Evolutionary conservation across 2,113 vertebrate genomes (phyloP), one percentile per base, ranked within the genome.

Genomic region (Crotalus horridus): DNA sequence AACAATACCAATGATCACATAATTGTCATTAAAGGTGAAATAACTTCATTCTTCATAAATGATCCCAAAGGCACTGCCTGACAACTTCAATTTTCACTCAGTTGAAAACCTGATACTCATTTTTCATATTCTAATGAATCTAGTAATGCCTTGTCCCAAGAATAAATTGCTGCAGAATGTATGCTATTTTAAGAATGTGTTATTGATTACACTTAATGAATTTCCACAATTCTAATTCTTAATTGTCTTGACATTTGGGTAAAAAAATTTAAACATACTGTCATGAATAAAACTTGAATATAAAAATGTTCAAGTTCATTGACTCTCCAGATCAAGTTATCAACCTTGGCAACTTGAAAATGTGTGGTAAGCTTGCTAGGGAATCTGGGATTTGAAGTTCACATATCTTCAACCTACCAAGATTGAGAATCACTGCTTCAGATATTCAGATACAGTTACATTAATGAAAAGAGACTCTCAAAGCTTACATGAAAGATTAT

Each of bases 21-120:
- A 95, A 95, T 96, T 96, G 96, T 95, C 95, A 95, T 96, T 96
- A 96, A 96, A 96, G 95, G 93, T 91, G 96, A 97, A 96, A 96
- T 93, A 95, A 95, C 96, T 95, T 95, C 96, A 95, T 95, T 96
- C 96, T 96, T 92, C 92, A 95, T 94, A 97, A 95, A 93, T 93
- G 88, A 94, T 95, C 95, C 87, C 94, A 95, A 94, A 55, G 88
- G 89, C 39, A 93, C 85, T 95, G 89, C 93, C 95, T 94, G 96
- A 97, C 96, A 96, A 92, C 93, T 96, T 94, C 93, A 94, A 91
- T 96, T 96, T 95, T 91, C 95, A 92, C 94, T 95, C 94, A 93
- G 85, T 92, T 95, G 94, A 59, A 93, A 96, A 96, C 59, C 64
- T 95, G 94, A 95, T 91, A 91, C 85, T 96, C 87, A 91, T 96